Base-by-base conservation (phyloP, 2,797 vertebrate genomes). In the Sebastes oblongus region DNA sequence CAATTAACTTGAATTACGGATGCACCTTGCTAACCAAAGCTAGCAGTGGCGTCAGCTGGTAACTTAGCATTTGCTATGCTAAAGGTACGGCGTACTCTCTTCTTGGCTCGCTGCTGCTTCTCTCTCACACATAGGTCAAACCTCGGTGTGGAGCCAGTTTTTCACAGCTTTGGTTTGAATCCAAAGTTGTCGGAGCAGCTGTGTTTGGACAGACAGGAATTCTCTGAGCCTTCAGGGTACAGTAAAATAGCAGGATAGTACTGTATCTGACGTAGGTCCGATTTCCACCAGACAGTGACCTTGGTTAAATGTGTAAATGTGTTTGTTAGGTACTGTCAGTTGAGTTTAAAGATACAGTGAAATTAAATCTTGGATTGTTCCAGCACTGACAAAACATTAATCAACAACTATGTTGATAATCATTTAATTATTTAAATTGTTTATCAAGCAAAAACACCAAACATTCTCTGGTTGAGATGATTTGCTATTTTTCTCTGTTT, bases 131-230 rank as follows among this genome's bases (percentile, higher is more conserved):
- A 72, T 81, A 18, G 24, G 68, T 84, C 46, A 74, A 76, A 64
- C 39, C 1, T 64, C 30, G 54, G 46, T 73, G 81, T 68, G 24
- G 52, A 76, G 72, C 14, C 84, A 80, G 74, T 27, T 66, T 72
- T 79, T 81, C 62, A 60, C 27, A 65, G 78, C 58, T 71, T 76
- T 87, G 16, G 66, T 75, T 80, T 4, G 54, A 27, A 36, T 89
- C 89, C 89, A 80, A 46, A 64, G 58, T 20, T 14, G 58, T 30
- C 27, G 30, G 12, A 81, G 78, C 86, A 89, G 86, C 87, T 89
- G 80, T 88, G 85, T 90, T 91, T 92, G 66, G 78, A 88, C 68
- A 82, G 70, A 75, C n/a, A 79, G 77, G 79, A 82, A 83, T 81
- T 76, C 65, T 82, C 66, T 20, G 29, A 77, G 72, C n/a, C 66